Conservation (phyloP, 2,113 vertebrate species). For the Eurystomus gularis region DNA sequence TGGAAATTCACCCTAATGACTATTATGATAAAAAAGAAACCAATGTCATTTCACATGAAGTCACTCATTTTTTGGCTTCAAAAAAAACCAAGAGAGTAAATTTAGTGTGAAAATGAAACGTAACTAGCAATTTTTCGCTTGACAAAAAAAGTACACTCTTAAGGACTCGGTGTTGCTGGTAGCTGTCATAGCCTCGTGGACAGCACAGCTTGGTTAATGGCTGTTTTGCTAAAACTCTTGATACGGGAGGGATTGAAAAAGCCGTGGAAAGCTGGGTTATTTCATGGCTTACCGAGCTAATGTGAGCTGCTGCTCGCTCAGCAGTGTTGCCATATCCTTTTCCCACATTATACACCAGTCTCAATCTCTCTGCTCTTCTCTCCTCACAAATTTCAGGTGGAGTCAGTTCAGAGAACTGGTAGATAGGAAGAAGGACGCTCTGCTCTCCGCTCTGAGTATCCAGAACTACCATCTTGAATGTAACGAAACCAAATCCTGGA, state of each 20-base stretch:
- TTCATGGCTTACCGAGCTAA: not conserved
- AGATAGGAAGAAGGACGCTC: conserved; percentile 93
- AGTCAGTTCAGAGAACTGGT: conserved; percentile 97
- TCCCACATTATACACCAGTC: not conserved
- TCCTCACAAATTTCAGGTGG: conserved; percentile 80
- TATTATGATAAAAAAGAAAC: not conserved
- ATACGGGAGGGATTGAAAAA: not conserved
- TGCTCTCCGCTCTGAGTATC: conserved; percentile 92
- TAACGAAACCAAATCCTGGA: conserved; percentile 99
- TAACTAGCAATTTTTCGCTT: not conserved
- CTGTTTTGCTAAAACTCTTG: not conserved
- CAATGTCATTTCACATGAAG: not conserved
- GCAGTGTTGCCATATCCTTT: not conserved
- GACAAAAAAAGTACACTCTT: not conserved
- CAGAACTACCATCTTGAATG: conserved; percentile 99
- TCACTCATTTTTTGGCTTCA: not conserved
- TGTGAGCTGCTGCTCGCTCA: not conserved
- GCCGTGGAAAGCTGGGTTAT: not conserved
- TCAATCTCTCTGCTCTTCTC: not conserved
- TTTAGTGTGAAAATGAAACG: not conserved
- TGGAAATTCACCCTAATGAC: not conserved
- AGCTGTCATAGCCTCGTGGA: not conserved
- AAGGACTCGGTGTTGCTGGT: not conserved
- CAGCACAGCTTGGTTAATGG: not conserved
- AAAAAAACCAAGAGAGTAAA: not conserved